A percentile compares a stretch with the other conserved stretches of the same genome.
phyloP scores from a whole-genome alignment of 2,888 invertebrate genomes.

The Cephus pulcher region DNA sequence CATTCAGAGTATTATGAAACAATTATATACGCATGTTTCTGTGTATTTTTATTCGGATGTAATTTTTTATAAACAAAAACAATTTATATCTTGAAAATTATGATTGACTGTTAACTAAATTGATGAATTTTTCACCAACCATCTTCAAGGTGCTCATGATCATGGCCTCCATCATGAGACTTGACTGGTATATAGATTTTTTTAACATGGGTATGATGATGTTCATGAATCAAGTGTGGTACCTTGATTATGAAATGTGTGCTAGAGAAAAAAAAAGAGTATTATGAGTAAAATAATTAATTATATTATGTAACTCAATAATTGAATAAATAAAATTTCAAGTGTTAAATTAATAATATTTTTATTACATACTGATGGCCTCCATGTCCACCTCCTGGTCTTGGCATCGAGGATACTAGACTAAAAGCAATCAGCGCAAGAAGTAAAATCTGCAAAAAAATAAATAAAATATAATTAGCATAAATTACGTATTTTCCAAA shows the following conservation, averaged over 20 bases:
- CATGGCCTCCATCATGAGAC: conserved; percentile 16
- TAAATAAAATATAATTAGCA: neutral
- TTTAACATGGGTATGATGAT: conserved; percentile 55
- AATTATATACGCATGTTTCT: too few species aligned
- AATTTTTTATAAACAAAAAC: too few species aligned
- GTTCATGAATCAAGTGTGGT: conserved; percentile 53
- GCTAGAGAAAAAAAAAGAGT: conserved; percentile 38
- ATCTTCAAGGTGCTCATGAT: conserved; percentile 8
- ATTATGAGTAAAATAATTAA: neutral
- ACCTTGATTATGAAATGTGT: conserved; percentile 57
- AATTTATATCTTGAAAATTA: too few species aligned
- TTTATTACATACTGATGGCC: conserved; percentile 44
- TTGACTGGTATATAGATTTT: conserved; percentile 56
- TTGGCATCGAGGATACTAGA: conserved; percentile 32
- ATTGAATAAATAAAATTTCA: neutral
- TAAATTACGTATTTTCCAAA: neutral
- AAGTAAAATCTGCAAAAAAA: conserved; percentile 34
- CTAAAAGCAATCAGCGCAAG: conserved; percentile 30
- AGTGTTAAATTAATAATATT: neutral
- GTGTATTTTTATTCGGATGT: too few species aligned
- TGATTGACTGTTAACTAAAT: too few species aligned
- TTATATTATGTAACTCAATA: neutral
- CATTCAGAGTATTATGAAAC: too few species aligned
- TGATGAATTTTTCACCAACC: neutral
- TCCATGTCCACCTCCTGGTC: conserved; percentile 30